Percentiles rank a stretch among this genome's conserved stretches.
phyloP scores from a whole-genome alignment of 2,113 vertebrate species.

The Ceyx margarethae region DNA sequence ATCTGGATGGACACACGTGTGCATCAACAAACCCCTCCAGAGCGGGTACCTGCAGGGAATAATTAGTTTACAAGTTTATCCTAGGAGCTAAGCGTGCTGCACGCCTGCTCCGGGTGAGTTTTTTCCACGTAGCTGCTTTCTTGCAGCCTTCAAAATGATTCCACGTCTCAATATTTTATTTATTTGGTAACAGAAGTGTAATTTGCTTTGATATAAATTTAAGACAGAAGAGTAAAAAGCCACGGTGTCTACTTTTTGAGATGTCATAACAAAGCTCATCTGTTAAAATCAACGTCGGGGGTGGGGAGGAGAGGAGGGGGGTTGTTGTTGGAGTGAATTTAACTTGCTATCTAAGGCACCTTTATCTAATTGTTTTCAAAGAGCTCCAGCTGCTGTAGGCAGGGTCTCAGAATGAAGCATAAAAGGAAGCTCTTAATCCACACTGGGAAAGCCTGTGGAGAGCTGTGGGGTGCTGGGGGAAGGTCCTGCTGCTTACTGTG shows the following conservation, averaged over 20 bases:
- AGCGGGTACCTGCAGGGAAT: background rate
- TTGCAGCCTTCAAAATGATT: background rate
- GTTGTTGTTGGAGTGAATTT: rapidly evolving
- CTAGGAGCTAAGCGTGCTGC: background rate
- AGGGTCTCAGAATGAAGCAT: background rate
- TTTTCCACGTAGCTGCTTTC: background rate
- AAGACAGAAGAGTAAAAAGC: background rate
- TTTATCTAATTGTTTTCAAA: rapidly evolving
- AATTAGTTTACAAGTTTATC: background rate
- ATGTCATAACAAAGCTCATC: background rate
- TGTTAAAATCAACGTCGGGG: background rate
- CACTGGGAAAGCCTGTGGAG: rapidly evolving
- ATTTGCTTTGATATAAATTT: background rate
- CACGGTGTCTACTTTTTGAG: background rate
- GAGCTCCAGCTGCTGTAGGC: background rate
- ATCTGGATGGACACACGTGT: background rate
- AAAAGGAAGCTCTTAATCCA: background rate
- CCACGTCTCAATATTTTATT: background rate
- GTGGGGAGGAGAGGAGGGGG: background rate
- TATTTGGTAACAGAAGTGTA: background rate
- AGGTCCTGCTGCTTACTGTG: background rate
- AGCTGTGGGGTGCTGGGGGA: background rate
- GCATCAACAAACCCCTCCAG: background rate
- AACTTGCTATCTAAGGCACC: background rate
- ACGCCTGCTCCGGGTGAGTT: background rate